A percentile compares a stretch with the other conserved stretches of the same genome.
Evolutionary conservation across 2,797 vertebrate species (phyloP).

Genomic region (Dermochelys coriacea): DNA sequence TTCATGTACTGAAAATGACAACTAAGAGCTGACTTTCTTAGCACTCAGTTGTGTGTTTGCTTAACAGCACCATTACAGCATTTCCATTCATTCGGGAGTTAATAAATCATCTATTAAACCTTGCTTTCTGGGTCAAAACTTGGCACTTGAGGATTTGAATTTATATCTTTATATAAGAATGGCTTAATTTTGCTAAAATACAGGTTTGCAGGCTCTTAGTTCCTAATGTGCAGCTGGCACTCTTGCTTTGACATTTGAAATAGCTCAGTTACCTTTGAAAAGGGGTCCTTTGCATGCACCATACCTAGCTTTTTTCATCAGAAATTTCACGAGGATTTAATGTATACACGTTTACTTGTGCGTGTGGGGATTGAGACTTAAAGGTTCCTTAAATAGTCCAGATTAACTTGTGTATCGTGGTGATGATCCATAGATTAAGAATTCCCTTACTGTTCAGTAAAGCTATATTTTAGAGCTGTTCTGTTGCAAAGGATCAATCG

Average conservation of each 20-base stretch:
- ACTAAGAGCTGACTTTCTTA: fast-evolving
- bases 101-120: background rate
- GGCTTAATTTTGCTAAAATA: background rate
- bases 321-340: conserved; percentile 20
- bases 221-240: background rate
- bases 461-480: background rate
- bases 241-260: background rate
- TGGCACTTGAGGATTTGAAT: background rate
- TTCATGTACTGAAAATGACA: fast-evolving
- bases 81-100: background rate
- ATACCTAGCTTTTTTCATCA: background rate
- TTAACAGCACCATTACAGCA: fast-evolving
- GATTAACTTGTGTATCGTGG: conserved; percentile 35
- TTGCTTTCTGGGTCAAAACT: background rate
- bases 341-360: background rate
- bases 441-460: conserved; percentile 41
- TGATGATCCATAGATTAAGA: conserved; percentile 49
- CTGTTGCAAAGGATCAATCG: background rate
- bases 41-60: fast-evolving
- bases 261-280: background rate
- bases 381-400: conserved; percentile 45
- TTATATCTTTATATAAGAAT: background rate
- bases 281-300: background rate
- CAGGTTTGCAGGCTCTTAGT: background rate
- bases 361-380: conserved; percentile 6